Conservation (phyloP, 2,888 invertebrate species). For the Peribatodes rhomboidaria region DNA sequence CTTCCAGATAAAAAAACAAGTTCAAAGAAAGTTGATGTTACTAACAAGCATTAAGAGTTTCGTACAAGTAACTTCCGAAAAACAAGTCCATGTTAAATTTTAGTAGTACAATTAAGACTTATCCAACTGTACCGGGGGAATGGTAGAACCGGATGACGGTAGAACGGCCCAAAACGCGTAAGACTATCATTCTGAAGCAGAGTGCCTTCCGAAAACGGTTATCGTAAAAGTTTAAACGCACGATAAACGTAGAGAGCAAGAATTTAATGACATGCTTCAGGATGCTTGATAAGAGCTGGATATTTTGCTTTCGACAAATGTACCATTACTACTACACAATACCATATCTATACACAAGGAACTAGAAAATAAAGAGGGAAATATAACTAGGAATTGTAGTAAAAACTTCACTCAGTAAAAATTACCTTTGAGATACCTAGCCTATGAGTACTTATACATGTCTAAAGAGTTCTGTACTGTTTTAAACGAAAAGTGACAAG, state of each 20-base stretch:
- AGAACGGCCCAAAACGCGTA: constrained; percentile 18
- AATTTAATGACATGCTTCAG: neutral
- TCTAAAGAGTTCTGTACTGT: no score
- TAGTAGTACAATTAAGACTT: constrained; percentile 17
- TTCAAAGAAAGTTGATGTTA: neutral
- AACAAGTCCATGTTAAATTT: constrained; percentile 4
- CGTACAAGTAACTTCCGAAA: neutral
- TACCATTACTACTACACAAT: no score
- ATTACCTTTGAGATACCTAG: no score
- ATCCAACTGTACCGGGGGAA: constrained; percentile 20
- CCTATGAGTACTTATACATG: no score
- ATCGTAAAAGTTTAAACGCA: constrained; percentile 24
- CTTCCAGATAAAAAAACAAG: neutral
- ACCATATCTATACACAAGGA: neutral
- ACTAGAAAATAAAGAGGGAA: neutral
- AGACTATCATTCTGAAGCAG: constrained; percentile 28
- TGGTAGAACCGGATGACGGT: neutral
- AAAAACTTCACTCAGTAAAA: neutral
- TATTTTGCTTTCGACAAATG: no score
- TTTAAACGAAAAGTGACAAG: no score
- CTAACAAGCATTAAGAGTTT: neutral
- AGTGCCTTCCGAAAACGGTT: constrained; percentile 25
- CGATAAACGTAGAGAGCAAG: neutral
- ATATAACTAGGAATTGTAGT: neutral
- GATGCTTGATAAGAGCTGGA: no score